Evolutionary conservation across 2,888 invertebrate species (phyloP).

Genomic region (Noctua janthe): DNA sequence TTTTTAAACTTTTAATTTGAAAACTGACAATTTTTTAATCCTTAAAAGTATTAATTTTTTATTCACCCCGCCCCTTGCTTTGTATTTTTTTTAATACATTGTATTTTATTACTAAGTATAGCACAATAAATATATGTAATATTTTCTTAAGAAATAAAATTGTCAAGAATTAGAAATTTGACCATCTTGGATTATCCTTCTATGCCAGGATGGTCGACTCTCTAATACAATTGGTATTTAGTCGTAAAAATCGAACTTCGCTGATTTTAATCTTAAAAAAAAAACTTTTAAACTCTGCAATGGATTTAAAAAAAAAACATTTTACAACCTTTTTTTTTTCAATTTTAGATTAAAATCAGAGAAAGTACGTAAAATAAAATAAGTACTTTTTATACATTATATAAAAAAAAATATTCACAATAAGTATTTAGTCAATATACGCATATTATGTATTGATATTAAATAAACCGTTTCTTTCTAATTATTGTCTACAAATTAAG

Average conservation of each 20-base stretch:
- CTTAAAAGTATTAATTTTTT: constrained; percentile 64
- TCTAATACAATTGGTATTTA: constrained; percentile 84
- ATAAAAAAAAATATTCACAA: constrained; percentile 71
- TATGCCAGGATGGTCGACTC: constrained; percentile 84
- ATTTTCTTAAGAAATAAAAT: constrained; percentile 72
- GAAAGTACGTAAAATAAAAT: constrained; percentile 62
- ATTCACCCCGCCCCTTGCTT: constrained; percentile 60
- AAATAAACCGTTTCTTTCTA: constrained; percentile 72
- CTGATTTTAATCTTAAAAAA: constrained; percentile 57
- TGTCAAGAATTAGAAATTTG: constrained; percentile 85
- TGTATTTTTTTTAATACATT: constrained; percentile 61
- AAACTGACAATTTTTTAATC: constrained; percentile 70
- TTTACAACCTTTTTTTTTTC: neutral
- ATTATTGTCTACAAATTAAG: constrained; percentile 79
- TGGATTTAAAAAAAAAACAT: neutral
- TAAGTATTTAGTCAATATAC: constrained; percentile 82
- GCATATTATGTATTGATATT: constrained; percentile 77
- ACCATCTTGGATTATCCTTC: constrained; percentile 78
- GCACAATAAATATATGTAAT: constrained; percentile 65
- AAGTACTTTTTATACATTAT: constrained; percentile 66
- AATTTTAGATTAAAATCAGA: constrained; percentile 46
- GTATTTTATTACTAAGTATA: constrained; percentile 63
- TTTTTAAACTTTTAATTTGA: constrained; percentile 46
- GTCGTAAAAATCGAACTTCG: constrained; percentile 48
- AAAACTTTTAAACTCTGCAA: neutral